Conservation (phyloP, 2,797 vertebrate species). For the Eulemur rubriventer region DNA sequence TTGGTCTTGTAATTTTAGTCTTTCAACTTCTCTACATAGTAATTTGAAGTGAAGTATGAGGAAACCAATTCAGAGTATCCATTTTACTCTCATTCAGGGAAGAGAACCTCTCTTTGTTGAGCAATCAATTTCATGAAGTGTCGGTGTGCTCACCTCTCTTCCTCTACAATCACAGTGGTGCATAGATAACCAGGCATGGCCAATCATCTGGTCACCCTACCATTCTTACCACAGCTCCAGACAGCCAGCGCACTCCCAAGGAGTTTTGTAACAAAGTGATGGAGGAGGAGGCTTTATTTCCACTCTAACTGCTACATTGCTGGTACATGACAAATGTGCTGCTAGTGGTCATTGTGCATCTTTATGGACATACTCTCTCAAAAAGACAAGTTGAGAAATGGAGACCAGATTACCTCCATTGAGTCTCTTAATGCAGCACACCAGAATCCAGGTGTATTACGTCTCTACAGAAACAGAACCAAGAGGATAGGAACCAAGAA, state of each 20-base stretch:
- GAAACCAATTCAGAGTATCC: not conserved
- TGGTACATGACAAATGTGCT: not conserved
- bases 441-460: not conserved
- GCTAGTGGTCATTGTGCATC: not conserved
- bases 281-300: not conserved
- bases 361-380: not conserved
- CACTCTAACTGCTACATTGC: not conserved
- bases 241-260: rapidly evolving
- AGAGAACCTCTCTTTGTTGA: not conserved
- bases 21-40: not conserved
- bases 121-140: not conserved
- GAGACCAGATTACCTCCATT: not conserved
- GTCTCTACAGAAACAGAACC: not conserved
- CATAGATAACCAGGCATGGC: not conserved
- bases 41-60: not conserved
- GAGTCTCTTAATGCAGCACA: not conserved
- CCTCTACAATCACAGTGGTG: not conserved
- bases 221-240: not conserved
- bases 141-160: not conserved
- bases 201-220: too few species aligned
- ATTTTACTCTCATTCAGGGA: not conserved
- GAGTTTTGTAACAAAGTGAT: not conserved
- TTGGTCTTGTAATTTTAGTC: not conserved
- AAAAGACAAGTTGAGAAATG: not conserved
- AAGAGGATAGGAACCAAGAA: not conserved